These are phyloP conservation scores for Agrypnia vestita DNA, from an alignment of 1,140 invertebrate genomes.

Conservation along the genomic window DNA sequence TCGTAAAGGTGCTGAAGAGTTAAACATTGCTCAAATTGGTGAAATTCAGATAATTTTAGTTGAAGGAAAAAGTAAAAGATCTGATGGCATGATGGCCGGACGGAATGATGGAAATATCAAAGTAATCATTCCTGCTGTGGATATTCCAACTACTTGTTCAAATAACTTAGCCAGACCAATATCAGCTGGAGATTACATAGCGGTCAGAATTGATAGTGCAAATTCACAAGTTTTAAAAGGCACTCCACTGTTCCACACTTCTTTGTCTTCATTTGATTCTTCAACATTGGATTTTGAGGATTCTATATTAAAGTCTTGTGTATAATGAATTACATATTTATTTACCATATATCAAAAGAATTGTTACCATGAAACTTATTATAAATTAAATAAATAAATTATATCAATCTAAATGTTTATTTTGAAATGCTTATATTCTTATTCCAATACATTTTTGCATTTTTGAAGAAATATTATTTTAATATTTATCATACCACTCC, in stretches of 20 bases:
- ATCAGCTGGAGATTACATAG: slow-evolving; percentile 85
- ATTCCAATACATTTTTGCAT: too few relatives aligned
- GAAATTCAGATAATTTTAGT: slow-evolving; percentile 86
- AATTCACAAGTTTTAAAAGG: slow-evolving; percentile 84
- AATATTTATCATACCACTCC: too few relatives aligned
- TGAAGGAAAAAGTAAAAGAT: slow-evolving; percentile 85
- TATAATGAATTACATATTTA: slow-evolving; percentile 32
- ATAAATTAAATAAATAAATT: slow-evolving; percentile 26
- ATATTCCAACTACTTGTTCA: slow-evolving; percentile 63
- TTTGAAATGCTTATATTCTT: not conserved
- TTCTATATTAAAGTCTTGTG: slow-evolving; percentile 21
- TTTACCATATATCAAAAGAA: not conserved
- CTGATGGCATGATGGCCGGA: slow-evolving; percentile 78
- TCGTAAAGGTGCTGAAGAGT: slow-evolving; percentile 74
- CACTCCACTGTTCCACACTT: slow-evolving; percentile 78
- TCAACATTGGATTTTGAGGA: slow-evolving; percentile 17
- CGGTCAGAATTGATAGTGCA: slow-evolving; percentile 79
- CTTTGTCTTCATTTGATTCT: slow-evolving; percentile 22
- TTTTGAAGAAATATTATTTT: too few relatives aligned
- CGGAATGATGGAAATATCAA: slow-evolving; percentile 90
- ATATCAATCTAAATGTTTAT: slow-evolving; percentile 47
- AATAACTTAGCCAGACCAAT: slow-evolving; percentile 39
- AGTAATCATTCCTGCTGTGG: slow-evolving; percentile 79
- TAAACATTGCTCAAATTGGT: slow-evolving; percentile 82
- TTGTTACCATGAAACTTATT: slow-evolving; percentile 5